Evolutionary conservation across 2,888 invertebrate genomes (phyloP).

Genomic region (Philaethria dido): DNA sequence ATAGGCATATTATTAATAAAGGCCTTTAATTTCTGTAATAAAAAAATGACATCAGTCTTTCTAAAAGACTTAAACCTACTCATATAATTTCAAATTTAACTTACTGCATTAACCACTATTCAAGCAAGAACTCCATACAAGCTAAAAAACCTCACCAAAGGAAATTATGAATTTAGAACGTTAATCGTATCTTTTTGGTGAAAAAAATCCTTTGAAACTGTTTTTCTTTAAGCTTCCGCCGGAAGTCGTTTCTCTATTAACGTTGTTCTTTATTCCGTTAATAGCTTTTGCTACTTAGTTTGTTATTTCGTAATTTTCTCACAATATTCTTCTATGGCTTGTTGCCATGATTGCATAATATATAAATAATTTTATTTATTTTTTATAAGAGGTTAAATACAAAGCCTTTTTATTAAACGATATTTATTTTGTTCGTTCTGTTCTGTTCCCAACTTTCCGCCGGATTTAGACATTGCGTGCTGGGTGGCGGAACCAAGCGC

Average conservation of each 20-base stretch:
- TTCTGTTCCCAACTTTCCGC: no score
- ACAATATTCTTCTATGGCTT: constrained; percentile 15
- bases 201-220: constrained; percentile 54
- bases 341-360: constrained; percentile 3
- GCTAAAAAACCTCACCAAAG: not conserved
- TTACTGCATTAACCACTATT: no score
- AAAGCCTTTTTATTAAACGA: not conserved
- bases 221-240: constrained; percentile 41
- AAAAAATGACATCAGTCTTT: no score
- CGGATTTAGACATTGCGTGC: no score
- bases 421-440: no score
- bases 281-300: constrained; percentile 37
- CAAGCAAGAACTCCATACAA: not conserved
- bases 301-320: constrained; percentile 27
- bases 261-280: constrained; percentile 37
- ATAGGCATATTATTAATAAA: no score
- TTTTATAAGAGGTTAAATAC: not conserved
- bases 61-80: no score
- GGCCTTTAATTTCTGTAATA: no score
- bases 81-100: no score
- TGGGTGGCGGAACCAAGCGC: no score
- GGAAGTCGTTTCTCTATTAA: constrained; percentile 47
- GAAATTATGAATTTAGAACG: constrained; percentile 15
- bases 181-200: constrained; percentile 33
- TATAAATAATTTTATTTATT: not conserved